A percentile compares a stretch with the other conserved stretches of the same genome.
Evolutionary conservation across 2,888 invertebrate genomes (phyloP).

Genomic region (Brachypalpus laphriformis): DNA sequence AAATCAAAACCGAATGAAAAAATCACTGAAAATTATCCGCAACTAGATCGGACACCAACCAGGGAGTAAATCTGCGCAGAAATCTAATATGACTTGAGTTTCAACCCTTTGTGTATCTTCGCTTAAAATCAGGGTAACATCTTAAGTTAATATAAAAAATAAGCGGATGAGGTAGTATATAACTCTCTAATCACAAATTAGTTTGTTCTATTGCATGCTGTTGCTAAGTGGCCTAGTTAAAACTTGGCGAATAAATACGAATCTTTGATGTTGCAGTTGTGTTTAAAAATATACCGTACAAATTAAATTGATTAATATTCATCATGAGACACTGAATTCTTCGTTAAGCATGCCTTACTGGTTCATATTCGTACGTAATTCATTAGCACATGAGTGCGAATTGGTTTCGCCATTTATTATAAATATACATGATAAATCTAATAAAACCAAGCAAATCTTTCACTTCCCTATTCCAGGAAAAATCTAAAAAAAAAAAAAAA

Average conservation of each 20-base stretch:
- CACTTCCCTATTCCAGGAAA: slow-evolving; percentile 9
- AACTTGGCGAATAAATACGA: neutral
- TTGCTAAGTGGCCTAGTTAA: neutral
- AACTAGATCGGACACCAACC: too few relatives aligned
- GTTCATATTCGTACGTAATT: neutral
- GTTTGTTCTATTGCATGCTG: neutral
- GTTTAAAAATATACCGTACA: neutral
- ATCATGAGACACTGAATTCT: neutral
- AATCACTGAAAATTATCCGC: too few relatives aligned
- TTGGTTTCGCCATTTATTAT: neutral
- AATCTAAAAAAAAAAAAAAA: neutral
- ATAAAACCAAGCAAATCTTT: neutral
- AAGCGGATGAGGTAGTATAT: too few relatives aligned
- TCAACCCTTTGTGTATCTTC: too few relatives aligned
- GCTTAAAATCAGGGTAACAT: too few relatives aligned
- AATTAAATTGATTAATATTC: slow-evolving; percentile 18
- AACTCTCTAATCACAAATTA: too few relatives aligned
- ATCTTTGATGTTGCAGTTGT: neutral
- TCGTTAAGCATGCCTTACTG: neutral
- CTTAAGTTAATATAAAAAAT: too few relatives aligned
- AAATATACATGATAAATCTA: neutral
- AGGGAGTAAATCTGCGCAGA: too few relatives aligned
- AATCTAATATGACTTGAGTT: too few relatives aligned
- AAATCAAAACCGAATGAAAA: too few relatives aligned
- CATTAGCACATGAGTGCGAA: slow-evolving; percentile 28